Evolutionary conservation across 2,797 vertebrate species (phyloP).

Genomic region (Tolypeutes matacus): DNA sequence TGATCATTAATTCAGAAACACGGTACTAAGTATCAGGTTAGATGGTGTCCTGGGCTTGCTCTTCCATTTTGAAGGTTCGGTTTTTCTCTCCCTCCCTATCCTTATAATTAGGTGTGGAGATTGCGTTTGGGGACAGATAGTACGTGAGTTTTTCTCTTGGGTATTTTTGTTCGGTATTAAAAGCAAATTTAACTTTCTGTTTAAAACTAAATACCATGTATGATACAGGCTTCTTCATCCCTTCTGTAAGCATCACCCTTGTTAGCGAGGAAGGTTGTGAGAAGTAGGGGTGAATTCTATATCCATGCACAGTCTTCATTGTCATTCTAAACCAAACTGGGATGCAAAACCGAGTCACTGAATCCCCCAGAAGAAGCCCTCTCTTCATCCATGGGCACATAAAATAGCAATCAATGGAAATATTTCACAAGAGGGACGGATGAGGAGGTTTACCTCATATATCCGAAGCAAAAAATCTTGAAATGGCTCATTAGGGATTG

Average conservation of each 20-base stretch:
- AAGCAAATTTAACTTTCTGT: neutral
- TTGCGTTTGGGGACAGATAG: neutral
- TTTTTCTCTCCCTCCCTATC: neutral
- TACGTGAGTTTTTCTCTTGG: neutral
- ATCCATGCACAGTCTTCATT: neutral
- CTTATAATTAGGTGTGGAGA: neutral
- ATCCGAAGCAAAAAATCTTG: neutral
- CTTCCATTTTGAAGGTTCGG: neutral
- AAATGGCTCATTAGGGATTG: neutral
- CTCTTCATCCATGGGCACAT: neutral
- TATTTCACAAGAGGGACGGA: neutral
- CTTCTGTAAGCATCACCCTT: neutral
- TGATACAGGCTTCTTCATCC: neutral
- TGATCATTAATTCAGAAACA: slow-evolving; percentile 4
- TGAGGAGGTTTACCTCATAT: neutral
- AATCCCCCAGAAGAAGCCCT: neutral
- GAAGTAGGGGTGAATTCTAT: neutral
- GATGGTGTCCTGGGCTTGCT: neutral
- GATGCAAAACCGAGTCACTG: neutral
- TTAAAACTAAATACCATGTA: neutral
- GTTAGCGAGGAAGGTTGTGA: neutral
- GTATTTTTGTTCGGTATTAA: neutral
- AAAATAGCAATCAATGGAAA: neutral
- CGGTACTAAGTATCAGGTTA: neutral
- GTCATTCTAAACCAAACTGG: neutral